Percentiles rank a stretch among this genome's conserved stretches.
Evolutionary conservation across 2,888 invertebrate genomes (phyloP).

Genomic region (Tricholauxania praeusta): DNA sequence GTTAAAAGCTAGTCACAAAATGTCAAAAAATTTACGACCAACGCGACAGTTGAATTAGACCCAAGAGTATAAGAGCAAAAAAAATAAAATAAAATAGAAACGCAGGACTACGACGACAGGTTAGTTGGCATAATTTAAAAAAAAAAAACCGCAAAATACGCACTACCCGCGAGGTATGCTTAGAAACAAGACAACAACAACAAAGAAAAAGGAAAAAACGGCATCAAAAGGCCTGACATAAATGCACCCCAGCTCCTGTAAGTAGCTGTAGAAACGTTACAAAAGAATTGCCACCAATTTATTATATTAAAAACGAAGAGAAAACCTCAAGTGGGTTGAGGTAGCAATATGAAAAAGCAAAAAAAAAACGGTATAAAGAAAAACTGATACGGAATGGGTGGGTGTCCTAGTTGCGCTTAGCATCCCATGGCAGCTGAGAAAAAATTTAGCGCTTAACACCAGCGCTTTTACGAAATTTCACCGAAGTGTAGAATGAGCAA

Average conservation of each 20-base stretch:
- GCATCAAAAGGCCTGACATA: no score
- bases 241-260: slow-evolving; percentile 36
- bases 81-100: background rate
- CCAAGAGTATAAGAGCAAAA: background rate
- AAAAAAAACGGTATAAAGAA: slow-evolving; percentile 43
- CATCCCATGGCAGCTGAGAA: slow-evolving; percentile 25
- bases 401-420: slow-evolving; percentile 24
- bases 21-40: slow-evolving; percentile 21
- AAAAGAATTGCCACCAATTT: slow-evolving; percentile 59
- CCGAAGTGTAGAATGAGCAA: background rate
- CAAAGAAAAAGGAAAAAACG: background rate
- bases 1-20: slow-evolving; percentile 11
- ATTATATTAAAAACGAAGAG: slow-evolving; percentile 47
- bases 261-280: slow-evolving; percentile 54
- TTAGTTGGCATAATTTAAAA: slow-evolving; percentile 32
- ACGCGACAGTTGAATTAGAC: slow-evolving; percentile 10
- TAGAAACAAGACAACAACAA: slow-evolving; percentile 4
- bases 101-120: slow-evolving; percentile 20
- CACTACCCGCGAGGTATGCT: slow-evolving; percentile 6
- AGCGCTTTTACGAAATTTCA: background rate
- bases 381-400: background rate
- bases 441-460: slow-evolving; percentile 16
- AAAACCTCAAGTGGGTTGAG: slow-evolving; percentile 11
- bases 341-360: slow-evolving; percentile 10
- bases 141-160: slow-evolving; percentile 27